Evolutionary conservation across 2,888 invertebrate species (phyloP), one percentile per base, ranked within the genome.

Genomic region (Aleiodes testaceus): DNA sequence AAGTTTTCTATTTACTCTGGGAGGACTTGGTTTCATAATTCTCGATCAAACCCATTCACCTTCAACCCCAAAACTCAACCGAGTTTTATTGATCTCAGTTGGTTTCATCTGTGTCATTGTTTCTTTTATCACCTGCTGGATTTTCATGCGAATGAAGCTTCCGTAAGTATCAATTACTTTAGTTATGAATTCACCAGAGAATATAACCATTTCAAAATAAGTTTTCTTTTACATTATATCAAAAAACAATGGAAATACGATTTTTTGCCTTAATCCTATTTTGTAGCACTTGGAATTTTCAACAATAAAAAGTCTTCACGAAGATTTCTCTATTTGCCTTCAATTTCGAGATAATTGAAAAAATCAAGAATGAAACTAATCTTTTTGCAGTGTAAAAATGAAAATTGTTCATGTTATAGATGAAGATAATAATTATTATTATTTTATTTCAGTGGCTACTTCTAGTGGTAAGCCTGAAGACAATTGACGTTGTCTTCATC

Each of bases 121-220:
- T 4, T 97, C 98, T 3, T 99, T 98, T 89, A 94, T 96, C 80
- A 97, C 97, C 52, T 97, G 97, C 75, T 96, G 97, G 94, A 93
- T 98, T 74, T 99, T 99, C 87, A 99, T 99, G 98, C 92, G 96
- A 80, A 99, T 99, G 96, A 99, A 99, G 89, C 88, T 99, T 78
- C 99, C 99, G 84, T 90, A 85, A 88, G 89, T 88, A 68, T 70
- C 50, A 9, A 47, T 11, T 22, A 45, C 20, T 14, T 14, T 7
- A 4, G 3, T 18, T 61, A 14, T 2, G 12, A 36, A 59, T 2
- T 36, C 2, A 30, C 2, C 1, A 22, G 12, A 52, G 12, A 18
- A 18, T 11, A 7, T 2, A n/a, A n/a, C n/a, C n/a, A n/a, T 1
- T n/a, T 49, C 49, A 7, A 16, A 7, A 16, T 16, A 2, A 1